Evolutionary conservation across 2,888 invertebrate species (phyloP), one percentile per base, ranked within the genome.

Genomic region (Protodeltote pygarga): DNA sequence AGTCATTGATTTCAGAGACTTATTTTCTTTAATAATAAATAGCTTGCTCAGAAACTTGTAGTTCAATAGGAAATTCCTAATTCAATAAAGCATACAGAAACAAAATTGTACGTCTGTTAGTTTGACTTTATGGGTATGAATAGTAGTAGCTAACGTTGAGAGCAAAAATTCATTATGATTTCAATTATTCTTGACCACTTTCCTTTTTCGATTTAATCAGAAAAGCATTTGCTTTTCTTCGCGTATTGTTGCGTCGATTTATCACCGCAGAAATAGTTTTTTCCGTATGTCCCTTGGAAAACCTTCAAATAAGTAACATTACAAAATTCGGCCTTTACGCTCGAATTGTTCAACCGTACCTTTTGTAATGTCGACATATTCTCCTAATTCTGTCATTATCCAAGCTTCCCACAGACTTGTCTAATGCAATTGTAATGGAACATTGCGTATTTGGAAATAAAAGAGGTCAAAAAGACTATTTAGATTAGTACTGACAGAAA

Each of bases 291-390:
- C 44, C 53, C 41, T 62, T 53, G 39, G 51, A 38, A 25, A 35
- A 34, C 25, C 39, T 49, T 38, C 31, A 32, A 27, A 11, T 15
- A 27, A n/a, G 33, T 10, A 35, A 21, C 24, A 34, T 66, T 65
- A 53, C 65, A 48, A 59, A 62, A 65, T 41, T 32, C 35, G 54
- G 49, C 63, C 54, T 63, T 45, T 33, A 51, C 50, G 63, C 45
- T 60, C 45, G 35, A 55, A 39, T 51, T 48, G 35, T 24, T 33
- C 28, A 45, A 29, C 6, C 8, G 27, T 59, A 32, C 27, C 8
- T 33, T 13, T 1, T n/a, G 4, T 29, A 23, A 41, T 60, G 54
- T 42, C 17, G 61, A 33, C 65, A 64, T 37, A 37, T 33, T 27
- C 38, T 52, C 40, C 24, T 61, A 64, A 65, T 61, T 49, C 27